Evolutionary conservation across 2,888 invertebrate species (phyloP), one percentile per base, ranked within the genome.

Genomic region (Argynnis bischoffii): DNA sequence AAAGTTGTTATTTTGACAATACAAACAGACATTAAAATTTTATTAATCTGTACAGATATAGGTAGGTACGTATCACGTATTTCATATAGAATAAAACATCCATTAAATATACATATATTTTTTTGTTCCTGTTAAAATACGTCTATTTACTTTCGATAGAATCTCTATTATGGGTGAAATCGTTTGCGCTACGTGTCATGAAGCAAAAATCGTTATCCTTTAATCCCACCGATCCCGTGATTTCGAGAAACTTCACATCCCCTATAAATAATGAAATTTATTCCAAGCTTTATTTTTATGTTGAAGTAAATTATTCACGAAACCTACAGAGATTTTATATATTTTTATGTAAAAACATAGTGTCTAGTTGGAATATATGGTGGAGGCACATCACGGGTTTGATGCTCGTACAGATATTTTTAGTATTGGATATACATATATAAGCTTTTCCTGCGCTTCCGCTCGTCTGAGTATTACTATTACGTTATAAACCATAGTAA

Each of bases 141-240:
- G 16, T 54, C 47, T 50, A 57, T 54, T 66, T 66, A 50, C 21
- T 55, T 61, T 55, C 60, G 48, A 41, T 55, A 55, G 66, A 55
- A 61, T 61, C 18, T 55, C 66, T 48, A 66, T 66, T 55, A 66
- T 8, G 54, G 55, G n/a, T 53, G 18, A 59, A 11, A 53, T 55
- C 60, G 41, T 41, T 55, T 14, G 48, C 55, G 50, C 41, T 55
- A 41, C 55, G 55, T 54, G 54, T 26, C 61, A 16, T 61, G 54
- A 35, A 55, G 53, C 60, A 31, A 54, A 47, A 59, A 21, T 35
- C 48, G 46, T 66, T 26, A 55, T 66, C 55, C 61, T 41, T 26
- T 61, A 50, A 61, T 55, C 35, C 21, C 41, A 26, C 16, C 48
- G 21, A 50, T 55, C 48, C 47, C 31, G 61, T 61, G 61, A 66